Base-by-base conservation (phyloP, 2,888 invertebrate genomes). In the Selenia dentaria region DNA sequence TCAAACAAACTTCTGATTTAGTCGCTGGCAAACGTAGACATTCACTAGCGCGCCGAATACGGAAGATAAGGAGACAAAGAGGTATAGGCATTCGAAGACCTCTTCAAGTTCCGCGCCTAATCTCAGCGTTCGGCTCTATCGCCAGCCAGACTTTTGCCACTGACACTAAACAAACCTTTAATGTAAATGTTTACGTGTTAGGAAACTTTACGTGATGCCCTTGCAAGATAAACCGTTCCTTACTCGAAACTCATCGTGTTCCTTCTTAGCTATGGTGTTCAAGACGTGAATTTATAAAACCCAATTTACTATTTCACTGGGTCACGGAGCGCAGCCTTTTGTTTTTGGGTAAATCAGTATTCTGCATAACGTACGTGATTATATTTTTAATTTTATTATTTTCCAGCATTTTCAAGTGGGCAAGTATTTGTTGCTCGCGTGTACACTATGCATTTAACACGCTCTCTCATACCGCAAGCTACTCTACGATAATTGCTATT, bases 201-300 rank as follows among this genome's bases (percentile, higher is more conserved):
- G n/a, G n/a, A n/a, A n/a, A n/a, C n/a, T n/a, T n/a, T n/a, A n/a
- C 62, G 58, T 49, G 66, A 69, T 70, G 61, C 62, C 71, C 72
- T 70, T 68, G 67, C 56, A 66, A 74, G 70, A 70, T 71, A 74
- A 68, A 68, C 69, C 61, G 65, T 67, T 69, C 70, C 66, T 73
- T 72, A 66, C 62, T 32, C 58, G 57, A 61, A 67, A 64, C 71
- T 71, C 67, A 64, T 70, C 59, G 63, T 55, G 63, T 70, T 66
- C 55, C 56, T 25, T 34, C 28, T 32, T 22, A 36, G 31, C 18
- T 27, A 14, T 22, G 38, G 48, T 16, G 65, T 67, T 70, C 72
- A 74, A 74, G 76, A 73, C 64, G 56, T 68, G 75, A 76, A 78
- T 76, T 71, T 69, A 70, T 71, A 78, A 66, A 57, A 61, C 57